phyloP scores from a whole-genome alignment of 1,140 invertebrate genomes.

The Drosophila ambigua region DNA sequence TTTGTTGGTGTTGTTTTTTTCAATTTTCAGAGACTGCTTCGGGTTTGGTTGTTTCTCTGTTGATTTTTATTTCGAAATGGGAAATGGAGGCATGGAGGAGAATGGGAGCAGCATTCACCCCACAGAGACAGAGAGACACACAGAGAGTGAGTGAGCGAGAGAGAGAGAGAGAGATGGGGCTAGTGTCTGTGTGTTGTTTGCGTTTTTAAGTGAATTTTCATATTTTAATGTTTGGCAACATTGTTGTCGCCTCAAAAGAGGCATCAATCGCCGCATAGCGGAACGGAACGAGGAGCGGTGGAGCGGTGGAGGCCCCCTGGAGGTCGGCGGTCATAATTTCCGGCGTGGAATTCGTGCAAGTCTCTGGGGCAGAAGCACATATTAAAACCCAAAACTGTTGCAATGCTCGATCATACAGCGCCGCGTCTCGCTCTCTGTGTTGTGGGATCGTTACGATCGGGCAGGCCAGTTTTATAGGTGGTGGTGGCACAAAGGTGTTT shows the following conservation, averaged over 20 bases:
- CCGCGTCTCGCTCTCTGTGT: slow-evolving; percentile 1
- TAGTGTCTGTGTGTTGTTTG: slow-evolving; percentile 57
- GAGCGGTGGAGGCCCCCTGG: slow-evolving; percentile 42
- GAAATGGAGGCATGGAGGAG: slow-evolving; percentile 2
- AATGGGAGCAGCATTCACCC: slow-evolving; percentile 33
- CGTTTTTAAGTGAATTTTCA: slow-evolving; percentile 81
- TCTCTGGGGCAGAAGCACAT: slow-evolving; percentile 48
- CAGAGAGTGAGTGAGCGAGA: neutral
- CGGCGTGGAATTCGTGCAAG: slow-evolving; percentile 81
- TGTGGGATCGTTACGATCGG: slow-evolving; percentile 53
- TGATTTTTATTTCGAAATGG: slow-evolving; percentile 46
- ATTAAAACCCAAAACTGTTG: slow-evolving; percentile 43
- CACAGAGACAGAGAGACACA: neutral
- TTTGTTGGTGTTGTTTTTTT: slow-evolving; percentile 36
- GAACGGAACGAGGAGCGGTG: neutral
- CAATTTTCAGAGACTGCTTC: slow-evolving; percentile 21
- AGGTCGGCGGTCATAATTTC: slow-evolving; percentile 75
- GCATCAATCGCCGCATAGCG: too few relatives aligned
- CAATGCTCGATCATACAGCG: slow-evolving; percentile 3
- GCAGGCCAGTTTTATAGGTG: slow-evolving; percentile 65
- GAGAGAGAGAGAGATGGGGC: neutral
- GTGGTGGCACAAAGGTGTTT: slow-evolving; percentile 71
- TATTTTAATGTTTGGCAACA: slow-evolving; percentile 81
- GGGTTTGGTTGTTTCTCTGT: slow-evolving; percentile 20
- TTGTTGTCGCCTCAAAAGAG: slow-evolving; percentile 71